Base-by-base conservation (phyloP, 2,797 vertebrate genomes). In the Helicolenus hilgendorfi region DNA sequence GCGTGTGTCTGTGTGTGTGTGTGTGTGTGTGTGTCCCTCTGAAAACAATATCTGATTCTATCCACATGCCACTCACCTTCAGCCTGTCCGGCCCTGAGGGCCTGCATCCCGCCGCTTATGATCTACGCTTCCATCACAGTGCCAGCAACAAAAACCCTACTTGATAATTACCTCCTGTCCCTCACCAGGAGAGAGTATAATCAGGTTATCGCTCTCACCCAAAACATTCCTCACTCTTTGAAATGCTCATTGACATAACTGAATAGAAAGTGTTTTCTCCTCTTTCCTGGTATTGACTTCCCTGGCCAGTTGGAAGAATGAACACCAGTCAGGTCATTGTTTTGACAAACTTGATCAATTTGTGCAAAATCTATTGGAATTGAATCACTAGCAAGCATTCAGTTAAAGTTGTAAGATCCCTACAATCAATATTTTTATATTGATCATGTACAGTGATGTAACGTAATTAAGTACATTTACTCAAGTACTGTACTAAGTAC, bases 21-120 rank as follows among this genome's bases (percentile, higher is more conserved):
- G 91, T 94, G 86, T 83, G 87, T 84, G 89, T 85, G 91, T 94
- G 90, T 79, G 89, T 94, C 85, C 72, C 83, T 90, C 87, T 88
- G 92, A 92, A 97, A 97, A 96, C 94, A 96, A 95, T 94, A 94
- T 96, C 91, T 90, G 89, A 94, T 96, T 96, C 90, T 94, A 84
- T 96, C 92, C 92, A 93, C 92, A 94, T 95, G 93, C 89, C 89
- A 91, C 86, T 95, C 93, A 96, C 92, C 93, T 95, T 79, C 92
- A 90, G 89, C 83, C 86, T 33, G 84, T 85, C 84, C 75, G 68
- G 72, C 84, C 93, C 58, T 3, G 72, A 86, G 91, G 89, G 77
- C 81, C 77, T 27, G 86, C 88, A 79, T 91, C 92, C 78, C 70
- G 22, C n/a, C 4, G 49, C 86, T 87, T 91, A 71, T 90, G 92